Conservation (phyloP, 1,140 invertebrate genomes). For the Heliconius melpomene region DNA sequence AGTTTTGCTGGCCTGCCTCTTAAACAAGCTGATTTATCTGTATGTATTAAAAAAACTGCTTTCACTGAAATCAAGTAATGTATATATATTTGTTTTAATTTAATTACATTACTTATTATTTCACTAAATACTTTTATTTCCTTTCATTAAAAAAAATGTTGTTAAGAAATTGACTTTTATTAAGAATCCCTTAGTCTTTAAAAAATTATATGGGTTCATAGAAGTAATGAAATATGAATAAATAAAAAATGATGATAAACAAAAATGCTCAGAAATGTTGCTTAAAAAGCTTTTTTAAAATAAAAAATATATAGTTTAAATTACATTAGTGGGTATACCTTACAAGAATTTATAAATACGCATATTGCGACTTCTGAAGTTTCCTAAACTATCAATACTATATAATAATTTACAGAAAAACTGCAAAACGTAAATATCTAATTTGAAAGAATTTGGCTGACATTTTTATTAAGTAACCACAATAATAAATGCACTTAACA, state of each 20-base stretch:
- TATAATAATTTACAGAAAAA: neutral
- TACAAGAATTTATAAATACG: neutral
- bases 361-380: neutral
- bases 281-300: constrained; percentile 7
- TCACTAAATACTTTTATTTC: too few relatives aligned
- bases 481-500: neutral
- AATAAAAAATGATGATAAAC: neutral
- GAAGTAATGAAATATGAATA: neutral
- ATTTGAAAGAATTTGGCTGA: neutral
- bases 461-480: neutral
- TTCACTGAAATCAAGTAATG: constrained; percentile 34
- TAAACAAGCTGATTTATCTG: constrained; percentile 65
- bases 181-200: too few relatives aligned
- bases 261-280: neutral
- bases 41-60: constrained; percentile 60
- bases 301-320: neutral
- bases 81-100: neutral
- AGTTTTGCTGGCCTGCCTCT: constrained; percentile 62
- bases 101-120: too few relatives aligned
- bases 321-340: neutral
- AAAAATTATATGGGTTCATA: neutral
- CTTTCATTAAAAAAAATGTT: too few relatives aligned
- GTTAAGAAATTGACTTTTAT: too few relatives aligned
- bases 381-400: neutral
- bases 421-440: neutral